Evolutionary conservation across 2,888 invertebrate species (phyloP), one percentile per base, ranked within the genome.

Genomic region (Philopedon plagiatum): DNA sequence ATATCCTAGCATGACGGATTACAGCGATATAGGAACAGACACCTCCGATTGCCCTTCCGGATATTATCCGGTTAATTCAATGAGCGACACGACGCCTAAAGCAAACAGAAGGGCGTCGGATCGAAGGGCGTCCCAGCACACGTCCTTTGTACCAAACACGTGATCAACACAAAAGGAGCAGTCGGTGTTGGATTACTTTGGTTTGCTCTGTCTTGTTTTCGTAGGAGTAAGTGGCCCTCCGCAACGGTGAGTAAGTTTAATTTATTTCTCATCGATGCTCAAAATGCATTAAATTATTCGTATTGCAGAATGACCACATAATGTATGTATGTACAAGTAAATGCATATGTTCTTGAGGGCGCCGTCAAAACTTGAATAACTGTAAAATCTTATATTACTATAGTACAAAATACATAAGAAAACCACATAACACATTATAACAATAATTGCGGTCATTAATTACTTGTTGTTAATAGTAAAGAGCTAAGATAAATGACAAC

Each of bases 41-140:
- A 80, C 79, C 79, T 79, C 78, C 80, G 80, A 78, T 80, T 58
- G 54, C 68, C 56, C 54, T 78, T 78, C 79, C 66, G 70, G 77
- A 78, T 79, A 79, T 81, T 81, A 81, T 81, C 75, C 81, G 74
- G 80, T 79, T 83, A 83, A 83, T 83, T 83, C 83, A 82, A 83
- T 83, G 81, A 83, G 77, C 80, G 81, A 79, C 81, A 80, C 80
- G 80, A 80, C 80, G 82, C 81, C 79, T 78, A 80, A 80, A 81
- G 80, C 81, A 83, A 83, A 83, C 78, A 83, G 76, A 78, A 78
- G 78, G 78, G 79, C 66, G 65, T 61, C 67, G 67, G 66, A 18
- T 19, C 54, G 8, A 37, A 78, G 70, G 76, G 56, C 75, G 65
- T 39, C 34, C n/a, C 57, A 72, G 74, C 79, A 79, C 79, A 76